Percentiles rank a stretch among this genome's conserved stretches.
Conservation (phyloP, 2,113 vertebrate genomes). For the Tylochromis polylepis region DNA sequence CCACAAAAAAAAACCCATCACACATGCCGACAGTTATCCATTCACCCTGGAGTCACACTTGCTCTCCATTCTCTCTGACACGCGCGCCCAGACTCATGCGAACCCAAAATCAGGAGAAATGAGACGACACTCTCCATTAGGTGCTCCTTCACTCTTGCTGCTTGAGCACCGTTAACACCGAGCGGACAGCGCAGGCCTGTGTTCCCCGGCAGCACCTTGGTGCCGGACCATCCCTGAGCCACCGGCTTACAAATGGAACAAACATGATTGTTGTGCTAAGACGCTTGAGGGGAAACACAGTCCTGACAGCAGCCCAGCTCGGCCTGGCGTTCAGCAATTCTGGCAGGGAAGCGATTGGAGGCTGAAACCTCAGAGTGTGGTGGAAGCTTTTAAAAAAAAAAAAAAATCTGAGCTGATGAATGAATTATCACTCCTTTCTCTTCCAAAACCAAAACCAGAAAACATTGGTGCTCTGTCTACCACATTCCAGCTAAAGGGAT, state of each 20-base stretch:
- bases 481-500: constrained; percentile 51
- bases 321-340: constrained; percentile 10
- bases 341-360: background rate
- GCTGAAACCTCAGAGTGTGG: background rate
- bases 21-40: constrained; percentile 18
- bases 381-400: background rate
- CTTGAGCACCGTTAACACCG: background rate
- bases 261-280: constrained; percentile 54
- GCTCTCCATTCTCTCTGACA: background rate
- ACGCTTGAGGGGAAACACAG: background rate
- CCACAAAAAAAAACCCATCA: background rate
- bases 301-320: constrained; percentile 6
- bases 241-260: constrained; percentile 46
- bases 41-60: constrained; percentile 13
- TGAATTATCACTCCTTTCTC: background rate
- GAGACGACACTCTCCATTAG: constrained; percentile 29
- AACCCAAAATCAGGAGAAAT: background rate
- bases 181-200: background rate
- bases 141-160: constrained; percentile 14
- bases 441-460: background rate
- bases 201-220: constrained; percentile 27
- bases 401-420: background rate
- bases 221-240: constrained; percentile 29
- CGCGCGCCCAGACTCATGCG: background rate
- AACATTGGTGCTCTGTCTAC: constrained; percentile 10